Evolutionary conservation across 2,113 vertebrate genomes (phyloP).

Genomic region (Oceanodroma tethys): DNA sequence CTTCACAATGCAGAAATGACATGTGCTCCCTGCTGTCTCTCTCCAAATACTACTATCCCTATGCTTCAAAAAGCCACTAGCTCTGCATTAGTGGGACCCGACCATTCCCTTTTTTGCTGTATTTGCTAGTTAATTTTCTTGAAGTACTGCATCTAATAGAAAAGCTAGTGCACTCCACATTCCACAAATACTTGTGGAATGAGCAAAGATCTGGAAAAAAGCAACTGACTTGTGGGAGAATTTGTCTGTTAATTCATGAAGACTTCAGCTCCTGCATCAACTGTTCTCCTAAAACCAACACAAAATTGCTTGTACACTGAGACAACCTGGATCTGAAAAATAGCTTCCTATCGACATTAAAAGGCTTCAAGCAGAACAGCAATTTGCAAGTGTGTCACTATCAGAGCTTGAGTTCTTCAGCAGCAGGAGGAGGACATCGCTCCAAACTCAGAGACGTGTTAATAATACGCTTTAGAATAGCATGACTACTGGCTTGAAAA

Average conservation of each 20-base stretch:
- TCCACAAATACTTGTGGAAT: neutral
- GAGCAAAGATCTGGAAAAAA: neutral
- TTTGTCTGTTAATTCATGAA: neutral
- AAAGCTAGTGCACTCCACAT: neutral
- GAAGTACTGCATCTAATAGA: neutral
- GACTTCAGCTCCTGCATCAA: fast-evolving
- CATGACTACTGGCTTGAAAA: neutral
- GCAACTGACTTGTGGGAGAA: neutral
- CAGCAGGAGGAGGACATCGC: neutral
- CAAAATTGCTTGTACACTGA: neutral
- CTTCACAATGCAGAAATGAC: neutral
- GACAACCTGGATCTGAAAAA: neutral
- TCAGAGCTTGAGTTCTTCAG: neutral
- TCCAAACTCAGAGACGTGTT: neutral
- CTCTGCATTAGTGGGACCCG: neutral
- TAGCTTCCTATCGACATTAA: neutral
- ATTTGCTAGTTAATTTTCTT: neutral
- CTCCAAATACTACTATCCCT: neutral
- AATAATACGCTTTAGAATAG: neutral
- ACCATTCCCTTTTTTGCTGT: neutral
- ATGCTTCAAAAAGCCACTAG: neutral
- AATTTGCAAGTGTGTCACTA: neutral
- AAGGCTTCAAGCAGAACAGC: neutral
- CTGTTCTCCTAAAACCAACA: neutral
- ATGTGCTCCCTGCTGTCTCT: neutral